These are phyloP conservation scores for Romanogobio albipinnatus DNA, from an alignment of 2,113 vertebrate species.

Conservation along the genomic window DNA sequence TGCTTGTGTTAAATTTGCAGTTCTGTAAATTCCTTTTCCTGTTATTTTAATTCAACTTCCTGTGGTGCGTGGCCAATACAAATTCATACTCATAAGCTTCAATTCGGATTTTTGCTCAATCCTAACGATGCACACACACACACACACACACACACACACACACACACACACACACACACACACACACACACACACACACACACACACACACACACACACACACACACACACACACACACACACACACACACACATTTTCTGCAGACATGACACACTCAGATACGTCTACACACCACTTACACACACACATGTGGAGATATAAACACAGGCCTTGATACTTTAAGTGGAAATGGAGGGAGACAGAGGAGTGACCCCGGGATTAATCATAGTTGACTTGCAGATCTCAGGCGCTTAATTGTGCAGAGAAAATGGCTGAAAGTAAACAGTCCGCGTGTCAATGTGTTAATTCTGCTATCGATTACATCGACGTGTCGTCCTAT, in stretches of 20 bases:
- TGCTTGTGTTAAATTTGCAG: no score
- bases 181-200: neutral
- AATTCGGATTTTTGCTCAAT: neutral
- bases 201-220: neutral
- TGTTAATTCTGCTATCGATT: constrained; percentile 75
- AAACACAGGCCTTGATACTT: constrained; percentile 49
- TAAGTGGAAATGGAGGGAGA: constrained; percentile 50
- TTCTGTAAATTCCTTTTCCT: no score
- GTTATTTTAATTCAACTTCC: neutral
- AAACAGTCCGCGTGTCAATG: constrained; percentile 72
- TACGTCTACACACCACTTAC: neutral
- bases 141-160: neutral
- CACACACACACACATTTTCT: neutral
- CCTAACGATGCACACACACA: neutral
- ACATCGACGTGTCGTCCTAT: constrained; percentile 60
- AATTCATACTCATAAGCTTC: neutral
- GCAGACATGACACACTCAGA: neutral
- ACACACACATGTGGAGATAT: neutral
- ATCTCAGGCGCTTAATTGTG: constrained; percentile 71
- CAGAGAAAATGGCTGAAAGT: constrained; percentile 73
- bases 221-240: neutral
- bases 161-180: neutral
- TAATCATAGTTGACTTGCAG: constrained; percentile 72
- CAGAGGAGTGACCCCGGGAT: constrained; percentile 52
- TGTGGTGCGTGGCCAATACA: neutral